Base-by-base conservation (phyloP, 2,888 invertebrate species). In the Drosophila diplacantha region DNA sequence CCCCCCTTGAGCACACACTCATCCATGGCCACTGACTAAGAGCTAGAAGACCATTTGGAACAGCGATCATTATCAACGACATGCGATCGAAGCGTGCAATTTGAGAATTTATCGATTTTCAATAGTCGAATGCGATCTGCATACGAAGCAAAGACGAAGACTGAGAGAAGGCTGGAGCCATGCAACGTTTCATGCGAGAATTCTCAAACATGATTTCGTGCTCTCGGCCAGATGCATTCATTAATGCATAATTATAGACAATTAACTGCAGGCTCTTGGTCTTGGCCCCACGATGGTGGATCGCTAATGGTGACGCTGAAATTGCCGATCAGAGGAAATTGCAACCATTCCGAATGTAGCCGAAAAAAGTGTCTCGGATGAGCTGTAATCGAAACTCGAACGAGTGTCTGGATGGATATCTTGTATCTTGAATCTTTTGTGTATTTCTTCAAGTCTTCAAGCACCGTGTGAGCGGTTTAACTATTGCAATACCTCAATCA, bases 171-270 rank as follows among this genome's bases (percentile, higher is more conserved):
- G 61, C 26, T 20, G 38, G 49, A 57, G 69, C 77, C 77, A 77
- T 76, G 82, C 80, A 76, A 73, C 80, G 55, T 78, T 74, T 74
- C 81, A 81, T 81, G 79, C 75, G 71, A 78, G 72, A 72, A 83
- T 83, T 81, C 75, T 69, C 65, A 69, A 71, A 69, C 78, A 72
- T 69, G 83, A 74, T 72, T 81, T 81, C 80, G 83, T 81, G 79
- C 81, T 75, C 70, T 81, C 68, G 81, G 73, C 81, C 75, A 83
- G 72, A 80, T 81, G 72, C 80, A 75, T 73, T 81, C 83, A 80
- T 80, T 83, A 83, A 81, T 83, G 81, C 79, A 81, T 83, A 80
- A 83, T 80, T 83, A 76, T 80, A 83, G 67, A 83, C 80, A 81
- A 80, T 83, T 83, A 83, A 71, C 72, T 67, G 66, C 49, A 29